Percentiles rank a stretch among this genome's conserved stretches.
phyloP scores from a whole-genome alignment of 2,113 vertebrate species.

The Talpa occidentalis region DNA sequence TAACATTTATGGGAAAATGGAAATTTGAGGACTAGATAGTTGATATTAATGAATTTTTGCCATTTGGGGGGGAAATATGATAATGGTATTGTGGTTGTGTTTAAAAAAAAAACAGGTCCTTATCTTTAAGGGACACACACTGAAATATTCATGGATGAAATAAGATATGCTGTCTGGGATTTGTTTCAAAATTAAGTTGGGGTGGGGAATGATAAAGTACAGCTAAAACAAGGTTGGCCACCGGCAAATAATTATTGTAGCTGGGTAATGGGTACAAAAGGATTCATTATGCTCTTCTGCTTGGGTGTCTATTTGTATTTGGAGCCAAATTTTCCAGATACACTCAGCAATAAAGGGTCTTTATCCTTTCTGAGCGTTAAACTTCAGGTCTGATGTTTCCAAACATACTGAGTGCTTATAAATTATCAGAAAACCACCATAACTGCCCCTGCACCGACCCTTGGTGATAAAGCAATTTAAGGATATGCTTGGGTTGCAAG shows the following conservation, averaged over 20 bases:
- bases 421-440: background rate
- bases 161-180: background rate
- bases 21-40: background rate
- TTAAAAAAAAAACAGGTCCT: background rate
- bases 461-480: background rate
- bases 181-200: background rate
- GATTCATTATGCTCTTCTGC: background rate
- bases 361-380: background rate
- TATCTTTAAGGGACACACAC: conserved; percentile 1
- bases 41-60: background rate
- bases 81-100: background rate
- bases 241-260: background rate
- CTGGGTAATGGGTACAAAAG: background rate
- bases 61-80: background rate
- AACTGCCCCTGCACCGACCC: background rate
- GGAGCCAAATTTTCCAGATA: background rate
- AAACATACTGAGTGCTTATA: background rate
- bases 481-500: background rate
- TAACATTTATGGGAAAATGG: background rate
- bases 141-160: background rate
- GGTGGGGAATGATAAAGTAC: background rate
- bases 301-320: background rate
- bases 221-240: background rate
- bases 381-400: background rate
- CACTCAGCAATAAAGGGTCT: background rate